These are phyloP conservation scores for Dryobates pubescens DNA, from an alignment of 2,797 vertebrate species.

Conservation along the genomic window DNA sequence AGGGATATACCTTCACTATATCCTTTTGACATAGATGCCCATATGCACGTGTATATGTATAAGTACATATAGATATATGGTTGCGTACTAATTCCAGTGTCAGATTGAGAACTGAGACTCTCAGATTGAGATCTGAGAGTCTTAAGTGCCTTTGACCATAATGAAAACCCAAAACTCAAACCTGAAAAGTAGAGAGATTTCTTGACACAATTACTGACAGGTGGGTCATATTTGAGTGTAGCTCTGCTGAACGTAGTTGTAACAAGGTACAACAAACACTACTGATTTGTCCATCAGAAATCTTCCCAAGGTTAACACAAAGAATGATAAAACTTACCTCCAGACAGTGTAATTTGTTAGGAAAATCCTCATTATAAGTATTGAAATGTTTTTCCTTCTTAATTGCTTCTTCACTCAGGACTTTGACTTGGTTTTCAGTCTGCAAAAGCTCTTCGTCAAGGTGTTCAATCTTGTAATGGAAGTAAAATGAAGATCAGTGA, in stretches of 20 bases:
- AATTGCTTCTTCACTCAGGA: conserved; percentile 6
- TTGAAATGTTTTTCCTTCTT: conserved; percentile 21
- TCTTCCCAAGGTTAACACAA: neutral
- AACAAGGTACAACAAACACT: neutral
- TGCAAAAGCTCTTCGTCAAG: conserved; percentile 33
- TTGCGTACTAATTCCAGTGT: neutral
- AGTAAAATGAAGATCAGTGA: neutral
- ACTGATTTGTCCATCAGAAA: neutral
- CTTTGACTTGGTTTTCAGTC: neutral
- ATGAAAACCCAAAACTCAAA: neutral
- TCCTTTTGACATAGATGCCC: neutral
- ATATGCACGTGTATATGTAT: neutral
- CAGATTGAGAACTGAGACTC: too few relatives aligned
- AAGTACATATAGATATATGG: neutral
- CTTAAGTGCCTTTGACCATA: neutral
- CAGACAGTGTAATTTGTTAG: conserved; percentile 17
- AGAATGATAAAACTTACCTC: conserved; percentile 61
- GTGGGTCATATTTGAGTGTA: neutral
- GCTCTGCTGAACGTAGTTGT: neutral
- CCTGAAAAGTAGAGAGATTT: neutral
- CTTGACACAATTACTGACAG: neutral
- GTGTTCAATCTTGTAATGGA: conserved; percentile 31
- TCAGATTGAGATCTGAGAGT: neutral
- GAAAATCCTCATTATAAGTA: neutral
- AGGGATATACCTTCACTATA: neutral